Conservation (phyloP, 2,113 vertebrate genomes). For the Crotalus viridis region DNA sequence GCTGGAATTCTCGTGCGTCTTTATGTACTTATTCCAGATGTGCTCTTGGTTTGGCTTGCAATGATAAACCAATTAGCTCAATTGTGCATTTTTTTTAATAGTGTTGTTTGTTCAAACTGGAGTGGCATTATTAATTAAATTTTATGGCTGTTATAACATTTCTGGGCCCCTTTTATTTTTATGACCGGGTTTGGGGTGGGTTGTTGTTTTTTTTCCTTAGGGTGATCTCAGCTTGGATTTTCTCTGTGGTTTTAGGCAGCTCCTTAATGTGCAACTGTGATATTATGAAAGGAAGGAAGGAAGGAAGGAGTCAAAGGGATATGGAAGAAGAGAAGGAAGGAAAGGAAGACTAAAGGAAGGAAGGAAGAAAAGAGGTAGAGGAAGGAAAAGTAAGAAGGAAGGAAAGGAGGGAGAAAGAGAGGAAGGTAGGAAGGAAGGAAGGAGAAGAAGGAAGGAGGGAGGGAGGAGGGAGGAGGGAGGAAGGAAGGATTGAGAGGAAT, state of each 20-base stretch:
- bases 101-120: not conserved
- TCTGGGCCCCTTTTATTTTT: not conserved
- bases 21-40: not conserved
- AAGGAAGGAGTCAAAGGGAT: not conserved
- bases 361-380: too few species aligned
- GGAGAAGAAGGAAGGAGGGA: not conserved
- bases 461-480: accelerated
- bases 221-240: not conserved
- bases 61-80: not conserved
- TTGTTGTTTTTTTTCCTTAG: too few species aligned
- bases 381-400: not conserved
- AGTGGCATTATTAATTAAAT: not conserved
- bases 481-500: accelerated
- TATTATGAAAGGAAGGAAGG: not conserved
- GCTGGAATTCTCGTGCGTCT: not conserved
- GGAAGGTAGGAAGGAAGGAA: not conserved
- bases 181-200: not conserved
- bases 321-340: not conserved
- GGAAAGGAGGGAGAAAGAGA: not conserved
- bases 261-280: not conserved
- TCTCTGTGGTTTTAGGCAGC: not conserved
- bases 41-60: not conserved
- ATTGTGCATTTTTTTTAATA: not conserved
- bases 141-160: not conserved
- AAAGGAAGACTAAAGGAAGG: not conserved